Percentiles rank a stretch among this genome's conserved stretches.
These are phyloP conservation scores for Beroe ovata DNA, from an alignment of 37 sponge, comb jelly and placozoan genomes.

Conservation along the genomic window DNA sequence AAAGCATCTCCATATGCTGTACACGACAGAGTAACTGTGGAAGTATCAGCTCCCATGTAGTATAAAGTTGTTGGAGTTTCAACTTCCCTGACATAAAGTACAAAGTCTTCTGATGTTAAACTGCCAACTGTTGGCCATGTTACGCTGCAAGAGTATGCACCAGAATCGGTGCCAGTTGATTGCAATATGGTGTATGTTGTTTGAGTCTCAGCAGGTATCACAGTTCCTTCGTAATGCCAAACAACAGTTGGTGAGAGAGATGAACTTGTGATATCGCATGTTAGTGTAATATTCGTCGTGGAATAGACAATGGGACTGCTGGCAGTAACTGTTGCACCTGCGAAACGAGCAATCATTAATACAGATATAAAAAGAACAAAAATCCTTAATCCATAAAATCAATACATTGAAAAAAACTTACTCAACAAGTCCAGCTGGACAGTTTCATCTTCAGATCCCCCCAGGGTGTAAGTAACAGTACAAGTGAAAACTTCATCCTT, in stretches of 20 bases:
- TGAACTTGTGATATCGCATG: background rate
- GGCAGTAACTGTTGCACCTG: background rate
- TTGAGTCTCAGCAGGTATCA: no score
- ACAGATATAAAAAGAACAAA: no score
- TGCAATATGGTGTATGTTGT: no score
- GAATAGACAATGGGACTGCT: background rate
- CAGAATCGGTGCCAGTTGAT: no score
- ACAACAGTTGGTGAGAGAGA: background rate
- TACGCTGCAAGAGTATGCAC: background rate
- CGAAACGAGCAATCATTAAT: no score
- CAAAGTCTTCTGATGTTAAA: background rate
- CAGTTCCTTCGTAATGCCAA: background rate
- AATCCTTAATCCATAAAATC: no score
- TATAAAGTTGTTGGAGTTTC: background rate
- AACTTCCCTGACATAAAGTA: conserved; percentile 7
- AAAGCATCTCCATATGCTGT: no score
- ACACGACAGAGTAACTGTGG: no score
- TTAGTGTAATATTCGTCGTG: background rate
- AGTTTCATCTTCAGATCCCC: background rate
- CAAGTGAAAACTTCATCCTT: background rate
- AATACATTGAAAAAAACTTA: no score
- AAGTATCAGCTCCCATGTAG: no score
- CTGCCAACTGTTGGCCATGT: conserved; percentile 4
- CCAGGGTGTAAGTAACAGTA: background rate
- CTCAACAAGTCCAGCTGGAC: background rate